phyloP scores from a whole-genome alignment of 1,140 invertebrate genomes.

The Solenopsis fugax region DNA sequence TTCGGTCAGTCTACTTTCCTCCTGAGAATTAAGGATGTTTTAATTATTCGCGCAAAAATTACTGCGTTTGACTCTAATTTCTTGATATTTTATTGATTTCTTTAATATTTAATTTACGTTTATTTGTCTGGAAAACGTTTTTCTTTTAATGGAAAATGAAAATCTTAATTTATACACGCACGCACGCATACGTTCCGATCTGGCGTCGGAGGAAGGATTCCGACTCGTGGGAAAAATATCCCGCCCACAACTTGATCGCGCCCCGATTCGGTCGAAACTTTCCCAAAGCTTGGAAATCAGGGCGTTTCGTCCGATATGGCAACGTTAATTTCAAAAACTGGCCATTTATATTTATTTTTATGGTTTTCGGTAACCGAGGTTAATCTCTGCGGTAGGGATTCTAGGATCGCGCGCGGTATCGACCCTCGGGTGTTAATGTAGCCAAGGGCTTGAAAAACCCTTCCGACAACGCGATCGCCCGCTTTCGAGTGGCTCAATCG shows the following conservation, averaged over 20 bases:
- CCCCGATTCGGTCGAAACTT: slow-evolving; percentile 58
- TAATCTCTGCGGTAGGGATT: slow-evolving; percentile 46
- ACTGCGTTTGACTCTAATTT: too few relatives aligned
- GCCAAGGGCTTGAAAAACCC: slow-evolving; percentile 50
- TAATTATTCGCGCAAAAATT: too few relatives aligned
- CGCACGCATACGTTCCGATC: not conserved
- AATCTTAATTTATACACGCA: slow-evolving; percentile 33
- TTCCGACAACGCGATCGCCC: slow-evolving; percentile 23
- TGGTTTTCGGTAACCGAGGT: slow-evolving; percentile 56
- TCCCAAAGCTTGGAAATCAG: slow-evolving; percentile 44
- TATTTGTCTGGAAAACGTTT: not conserved
- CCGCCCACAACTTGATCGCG: slow-evolving; percentile 54
- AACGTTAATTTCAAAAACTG: slow-evolving; percentile 71
- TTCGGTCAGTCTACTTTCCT: too few relatives aligned
- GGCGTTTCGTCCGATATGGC: slow-evolving; percentile 50
- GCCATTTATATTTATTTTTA: slow-evolving; percentile 65
- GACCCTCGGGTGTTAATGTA: slow-evolving; percentile 52
- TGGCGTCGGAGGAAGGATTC: not conserved
- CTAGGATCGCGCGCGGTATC: slow-evolving; percentile 52
- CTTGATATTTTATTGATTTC: too few relatives aligned
- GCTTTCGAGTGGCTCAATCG: not conserved
- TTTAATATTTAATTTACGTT: not conserved
- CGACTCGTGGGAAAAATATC: slow-evolving; percentile 43
- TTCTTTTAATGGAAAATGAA: slow-evolving; percentile 3
- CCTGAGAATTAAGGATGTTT: too few relatives aligned